Conservation (phyloP, 2,113 vertebrate species). For the Pygathrix nemaeus region DNA sequence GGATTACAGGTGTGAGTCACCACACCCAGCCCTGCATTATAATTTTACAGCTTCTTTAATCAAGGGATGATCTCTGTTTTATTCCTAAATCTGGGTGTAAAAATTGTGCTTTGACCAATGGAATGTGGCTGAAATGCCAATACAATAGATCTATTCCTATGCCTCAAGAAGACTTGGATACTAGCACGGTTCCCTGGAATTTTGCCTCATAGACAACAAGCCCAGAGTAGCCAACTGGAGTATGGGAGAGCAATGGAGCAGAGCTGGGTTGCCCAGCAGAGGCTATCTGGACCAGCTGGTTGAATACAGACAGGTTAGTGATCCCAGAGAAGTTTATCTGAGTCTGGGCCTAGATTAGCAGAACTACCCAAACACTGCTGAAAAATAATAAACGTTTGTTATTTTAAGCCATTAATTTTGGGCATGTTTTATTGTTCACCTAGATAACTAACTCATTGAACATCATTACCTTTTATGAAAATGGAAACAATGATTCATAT, state of each 20-base stretch:
- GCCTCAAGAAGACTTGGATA: background rate
- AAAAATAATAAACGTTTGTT: background rate
- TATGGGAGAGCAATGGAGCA: background rate
- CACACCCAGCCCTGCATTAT: background rate
- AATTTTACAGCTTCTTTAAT: background rate
- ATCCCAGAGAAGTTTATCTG: background rate
- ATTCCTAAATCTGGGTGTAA: background rate
- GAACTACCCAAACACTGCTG: background rate
- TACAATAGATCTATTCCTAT: background rate
- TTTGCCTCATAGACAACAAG: background rate
- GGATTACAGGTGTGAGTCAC: too few relatives aligned
- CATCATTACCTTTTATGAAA: background rate
- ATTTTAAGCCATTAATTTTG: background rate
- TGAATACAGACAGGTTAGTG: background rate
- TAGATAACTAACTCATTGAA: background rate
- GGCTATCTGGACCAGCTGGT: background rate
- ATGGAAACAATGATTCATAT: background rate
- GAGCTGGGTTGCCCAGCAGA: background rate
- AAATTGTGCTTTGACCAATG: background rate
- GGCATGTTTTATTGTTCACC: background rate
- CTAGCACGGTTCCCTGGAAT: background rate
- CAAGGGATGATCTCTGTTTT: background rate
- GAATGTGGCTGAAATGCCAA: background rate
- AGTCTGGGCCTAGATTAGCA: background rate
- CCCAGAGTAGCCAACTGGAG: background rate